These are phyloP conservation scores for Folsomia manolachei DNA, from an alignment of 2,888 invertebrate species.

Conservation along the genomic window DNA sequence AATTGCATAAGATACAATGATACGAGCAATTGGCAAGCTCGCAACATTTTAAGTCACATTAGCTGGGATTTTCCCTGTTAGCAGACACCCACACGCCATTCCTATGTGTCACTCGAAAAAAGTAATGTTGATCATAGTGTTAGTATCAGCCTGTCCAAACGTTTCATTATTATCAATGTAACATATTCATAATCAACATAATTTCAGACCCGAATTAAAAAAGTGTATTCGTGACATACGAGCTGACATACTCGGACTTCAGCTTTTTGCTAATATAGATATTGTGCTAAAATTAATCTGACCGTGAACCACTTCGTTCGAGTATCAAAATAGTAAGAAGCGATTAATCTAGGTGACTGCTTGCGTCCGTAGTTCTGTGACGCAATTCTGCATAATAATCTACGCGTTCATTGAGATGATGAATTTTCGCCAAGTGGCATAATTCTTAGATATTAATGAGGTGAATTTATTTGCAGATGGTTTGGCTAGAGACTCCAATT, in stretches of 20 bases:
- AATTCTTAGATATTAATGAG: not conserved
- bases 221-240: too few species aligned
- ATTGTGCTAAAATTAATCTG: not conserved
- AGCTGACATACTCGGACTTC: too few species aligned
- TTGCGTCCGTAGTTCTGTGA: not conserved
- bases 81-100: not conserved
- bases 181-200: too few species aligned
- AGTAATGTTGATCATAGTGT: too few species aligned
- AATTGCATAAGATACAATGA: too few species aligned
- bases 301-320: not conserved
- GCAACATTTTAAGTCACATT: too few species aligned
- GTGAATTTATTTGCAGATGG: constrained; percentile 52
- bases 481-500: constrained; percentile 64
- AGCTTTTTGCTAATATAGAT: not conserved
- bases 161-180: too few species aligned
- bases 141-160: too few species aligned
- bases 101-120: not conserved
- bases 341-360: too few species aligned
- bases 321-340: not conserved
- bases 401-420: not conserved
- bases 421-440: not conserved
- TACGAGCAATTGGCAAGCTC: not conserved
- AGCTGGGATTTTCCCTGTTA: too few species aligned
- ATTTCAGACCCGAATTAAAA: not conserved
- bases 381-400: not conserved